Percentiles rank a stretch among this genome's conserved stretches.
phyloP scores from a whole-genome alignment of 2,888 invertebrate genomes.

The Pycnomerus fuliginosus region DNA sequence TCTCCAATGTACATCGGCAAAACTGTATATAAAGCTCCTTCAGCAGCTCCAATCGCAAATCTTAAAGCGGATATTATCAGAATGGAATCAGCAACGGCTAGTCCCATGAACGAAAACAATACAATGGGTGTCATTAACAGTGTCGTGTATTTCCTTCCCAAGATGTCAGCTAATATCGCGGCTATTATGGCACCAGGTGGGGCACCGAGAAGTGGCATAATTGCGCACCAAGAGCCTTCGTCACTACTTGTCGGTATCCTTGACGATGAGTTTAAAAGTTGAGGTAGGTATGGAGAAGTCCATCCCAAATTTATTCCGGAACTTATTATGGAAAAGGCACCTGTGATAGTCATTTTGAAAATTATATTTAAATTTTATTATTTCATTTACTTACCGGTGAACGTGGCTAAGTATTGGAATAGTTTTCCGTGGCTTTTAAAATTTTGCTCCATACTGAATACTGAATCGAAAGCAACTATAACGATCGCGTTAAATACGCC shows the following conservation, averaged over 20 bases:
- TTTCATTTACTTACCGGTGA: slow-evolving; percentile 43
- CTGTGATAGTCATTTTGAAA: slow-evolving; percentile 30
- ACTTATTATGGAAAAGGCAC: slow-evolving; percentile 40
- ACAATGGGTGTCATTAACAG: slow-evolving; percentile 47
- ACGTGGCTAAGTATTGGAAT: slow-evolving; percentile 43
- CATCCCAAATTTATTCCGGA: slow-evolving; percentile 54
- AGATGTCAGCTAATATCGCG: slow-evolving; percentile 63
- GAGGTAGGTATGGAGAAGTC: slow-evolving; percentile 61
- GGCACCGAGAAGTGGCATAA: slow-evolving; percentile 65
- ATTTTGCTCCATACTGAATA: too few relatives aligned
- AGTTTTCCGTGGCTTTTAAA: slow-evolving; percentile 25
- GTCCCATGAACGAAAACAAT: slow-evolving; percentile 61
- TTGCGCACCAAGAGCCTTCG: slow-evolving; percentile 63
- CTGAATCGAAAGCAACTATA: too few relatives aligned
- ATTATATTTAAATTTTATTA: slow-evolving; percentile 9
- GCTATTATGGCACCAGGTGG: slow-evolving; percentile 63
- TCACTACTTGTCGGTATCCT: slow-evolving; percentile 55
- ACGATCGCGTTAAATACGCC: too few relatives aligned
- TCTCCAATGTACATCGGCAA: slow-evolving; percentile 62
- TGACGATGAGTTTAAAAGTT: slow-evolving; percentile 53
- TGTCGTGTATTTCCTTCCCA: slow-evolving; percentile 60
- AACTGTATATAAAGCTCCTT: slow-evolving; percentile 46
- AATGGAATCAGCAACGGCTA: slow-evolving; percentile 60
- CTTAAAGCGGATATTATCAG: slow-evolving; percentile 56
- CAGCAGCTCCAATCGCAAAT: slow-evolving; percentile 57